These are phyloP conservation scores for Drosophila bunnanda DNA, from an alignment of 2,888 invertebrate species.

Conservation along the genomic window DNA sequence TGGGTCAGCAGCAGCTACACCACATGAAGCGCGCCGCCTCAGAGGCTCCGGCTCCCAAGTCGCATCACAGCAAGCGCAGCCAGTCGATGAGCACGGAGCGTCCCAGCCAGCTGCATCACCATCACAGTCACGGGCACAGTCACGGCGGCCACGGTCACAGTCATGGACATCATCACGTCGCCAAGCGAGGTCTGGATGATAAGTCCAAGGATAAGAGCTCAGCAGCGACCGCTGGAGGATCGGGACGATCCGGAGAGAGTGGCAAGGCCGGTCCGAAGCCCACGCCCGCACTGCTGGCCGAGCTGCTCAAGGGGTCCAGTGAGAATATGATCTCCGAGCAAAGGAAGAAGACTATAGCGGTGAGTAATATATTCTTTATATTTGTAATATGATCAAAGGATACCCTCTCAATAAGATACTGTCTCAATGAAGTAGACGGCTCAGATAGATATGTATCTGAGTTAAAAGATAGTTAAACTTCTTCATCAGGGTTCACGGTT, in stretches of 20 bases:
- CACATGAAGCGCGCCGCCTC: slow-evolving; percentile 82
- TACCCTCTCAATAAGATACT: not conserved
- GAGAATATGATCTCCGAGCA: slow-evolving; percentile 89
- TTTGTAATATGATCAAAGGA: not conserved
- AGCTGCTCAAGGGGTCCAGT: slow-evolving; percentile 91
- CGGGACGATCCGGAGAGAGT: slow-evolving; percentile 1
- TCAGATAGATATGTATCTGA: too few relatives aligned
- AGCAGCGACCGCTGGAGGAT: slow-evolving; percentile 36
- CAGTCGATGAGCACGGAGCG: slow-evolving; percentile 82
- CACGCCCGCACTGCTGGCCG: slow-evolving; percentile 90
- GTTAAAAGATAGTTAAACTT: not conserved
- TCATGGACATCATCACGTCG: slow-evolving; percentile 57
- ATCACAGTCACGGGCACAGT: slow-evolving; percentile 36
- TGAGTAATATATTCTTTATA: slow-evolving; percentile 56
- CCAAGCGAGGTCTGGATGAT: slow-evolving; percentile 80
- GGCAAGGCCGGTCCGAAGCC: slow-evolving; percentile 78
- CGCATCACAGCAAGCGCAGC: slow-evolving; percentile 81
- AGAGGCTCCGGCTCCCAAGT: slow-evolving; percentile 76
- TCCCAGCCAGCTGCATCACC: slow-evolving; percentile 34
- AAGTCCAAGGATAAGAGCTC: slow-evolving; percentile 46
- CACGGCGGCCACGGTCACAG: slow-evolving; percentile 50
- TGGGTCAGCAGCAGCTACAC: slow-evolving; percentile 51
- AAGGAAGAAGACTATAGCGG: slow-evolving; percentile 83
- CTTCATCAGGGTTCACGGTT: not conserved
- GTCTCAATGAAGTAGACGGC: too few relatives aligned